A percentile compares a stretch with the other conserved stretches of the same genome.
Evolutionary conservation across 2,888 invertebrate species (phyloP).

Genomic region (Melanchra persicariae): DNA sequence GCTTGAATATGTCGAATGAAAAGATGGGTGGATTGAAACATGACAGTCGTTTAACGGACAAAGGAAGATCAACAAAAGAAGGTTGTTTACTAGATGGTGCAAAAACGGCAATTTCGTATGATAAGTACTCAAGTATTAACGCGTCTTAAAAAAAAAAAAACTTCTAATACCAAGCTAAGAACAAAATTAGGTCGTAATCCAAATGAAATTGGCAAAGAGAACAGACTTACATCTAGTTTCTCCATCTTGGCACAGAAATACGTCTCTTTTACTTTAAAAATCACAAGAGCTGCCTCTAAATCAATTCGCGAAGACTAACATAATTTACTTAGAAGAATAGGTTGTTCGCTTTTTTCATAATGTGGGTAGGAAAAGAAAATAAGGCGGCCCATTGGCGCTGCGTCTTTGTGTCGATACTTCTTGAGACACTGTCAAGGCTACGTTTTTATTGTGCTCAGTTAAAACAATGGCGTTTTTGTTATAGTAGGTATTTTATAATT

Average conservation of each 20-base stretch:
- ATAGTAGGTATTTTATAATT: neutral
- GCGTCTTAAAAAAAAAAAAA: too few species aligned
- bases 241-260: conserved; percentile 46
- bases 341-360: conserved; percentile 19
- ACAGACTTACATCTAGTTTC: conserved; percentile 55
- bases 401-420: conserved; percentile 19
- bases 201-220: conserved; percentile 26
- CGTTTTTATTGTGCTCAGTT: conserved; percentile 15
- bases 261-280: conserved; percentile 30
- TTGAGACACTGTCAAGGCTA: conserved; percentile 29
- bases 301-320: conserved; percentile 39
- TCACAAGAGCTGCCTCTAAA: conserved; percentile 43
- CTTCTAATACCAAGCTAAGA: neutral
- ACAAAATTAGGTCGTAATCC: neutral
- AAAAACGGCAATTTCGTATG: too few species aligned
- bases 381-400: conserved; percentile 45
- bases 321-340: neutral
- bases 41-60: too few species aligned
- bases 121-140: too few species aligned
- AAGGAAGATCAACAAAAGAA: too few species aligned
- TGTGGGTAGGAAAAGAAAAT: conserved; percentile 55
- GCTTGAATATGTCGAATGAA: too few species aligned
- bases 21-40: too few species aligned
- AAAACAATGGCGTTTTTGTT: neutral
- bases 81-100: too few species aligned